Base-by-base conservation (phyloP, 2,113 vertebrate genomes). In the Columba janthina region DNA sequence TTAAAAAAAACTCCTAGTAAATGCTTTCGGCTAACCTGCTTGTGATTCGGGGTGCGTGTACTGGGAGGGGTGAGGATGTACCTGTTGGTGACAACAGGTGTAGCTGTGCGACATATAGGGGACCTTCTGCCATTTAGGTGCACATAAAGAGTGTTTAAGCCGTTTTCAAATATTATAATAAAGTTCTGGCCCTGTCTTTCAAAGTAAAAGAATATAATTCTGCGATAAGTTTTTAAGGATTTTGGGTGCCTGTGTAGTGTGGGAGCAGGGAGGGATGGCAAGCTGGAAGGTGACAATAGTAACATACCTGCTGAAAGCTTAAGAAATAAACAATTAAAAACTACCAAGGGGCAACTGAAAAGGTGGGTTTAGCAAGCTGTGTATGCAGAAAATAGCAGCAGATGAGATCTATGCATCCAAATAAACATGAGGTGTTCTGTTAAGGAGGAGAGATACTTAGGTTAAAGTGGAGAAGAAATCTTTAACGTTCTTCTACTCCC, bases 121-220 rank as follows among this genome's bases (percentile, higher is more conserved):
- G 69, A 32, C 6, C 1, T 44, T 60, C 34, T 15, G 14, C 62
- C 12, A 9, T 62, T 11, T 4, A 5, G 44, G 6, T 6, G 16
- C 48, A 5, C 19, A 0, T 3, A 2, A 31, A 11, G 12, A 25
- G 5, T 0, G 7, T 36, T 46, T 31, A 34, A 50, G 48, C 7
- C 1, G 2, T 25, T 11, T 84, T 54, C 44, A 7, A 58, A 34
- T 65, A 8, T 65, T 0, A 5, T 2, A 20, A 21, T n/a, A 16
- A 78, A 90, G 7, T n/a, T 84, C 31, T n/a, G 15, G 12, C 11
- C 36, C 50, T 34, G 60, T 6, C 17, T 84, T 66, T 31, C 24
- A 9, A 66, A 50, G 25, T 26, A n/a, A 42, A 73, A 36, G 2
- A 26, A 0, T 17, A 4, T 11, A 69, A 42, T 12, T 36, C 26